Base-by-base conservation (phyloP, 2,888 invertebrate genomes). In the Drosophila macrothrix region DNA sequence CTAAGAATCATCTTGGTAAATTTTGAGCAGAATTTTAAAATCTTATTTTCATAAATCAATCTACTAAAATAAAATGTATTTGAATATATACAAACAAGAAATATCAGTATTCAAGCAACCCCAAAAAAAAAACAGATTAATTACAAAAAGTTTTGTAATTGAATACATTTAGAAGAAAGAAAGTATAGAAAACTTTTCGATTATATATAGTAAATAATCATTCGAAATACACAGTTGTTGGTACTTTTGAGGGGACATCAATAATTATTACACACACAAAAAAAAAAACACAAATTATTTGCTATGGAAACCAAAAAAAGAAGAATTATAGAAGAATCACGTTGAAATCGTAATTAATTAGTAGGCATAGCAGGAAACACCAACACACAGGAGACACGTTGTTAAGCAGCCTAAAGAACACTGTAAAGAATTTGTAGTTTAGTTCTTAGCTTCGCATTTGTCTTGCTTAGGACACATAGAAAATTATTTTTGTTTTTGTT, bases 341-440 rank as follows among this genome's bases (percentile, higher is more conserved):
- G 41, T 58, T 28, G 52, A 72, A 71, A 76, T 86, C 70, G 88
- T 73, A 68, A 70, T 65, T 70, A 71, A 70, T 65, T 65, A 64
- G 54, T 75, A 70, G 81, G 78, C 82, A 86, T 82, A 78, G 68
- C 79, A 84, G 80, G 80, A 83, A 77, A 85, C 83, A 85, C 83
- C 83, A 80, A 76, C 69, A 89, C 76, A 79, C 78, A 65, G 72
- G 71, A 82, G 67, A 90, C 90, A 88, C 88, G 85, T 82, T 76
- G 83, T 70, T 72, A 90, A 88, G 77, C 71, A 76, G 81, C 84
- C 84, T 90, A 84, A 77, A 81, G 67, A 60, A 90, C 89, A 85
- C 84, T 85, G 89, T 88, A 76, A 90, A 81, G 75, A 85, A 85
- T 88, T 46, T 70, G 39, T 56, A 56, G 65, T 82, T 67, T 60